phyloP scores from a whole-genome alignment of 2,113 vertebrate genomes.

The Euleptes europaea region DNA sequence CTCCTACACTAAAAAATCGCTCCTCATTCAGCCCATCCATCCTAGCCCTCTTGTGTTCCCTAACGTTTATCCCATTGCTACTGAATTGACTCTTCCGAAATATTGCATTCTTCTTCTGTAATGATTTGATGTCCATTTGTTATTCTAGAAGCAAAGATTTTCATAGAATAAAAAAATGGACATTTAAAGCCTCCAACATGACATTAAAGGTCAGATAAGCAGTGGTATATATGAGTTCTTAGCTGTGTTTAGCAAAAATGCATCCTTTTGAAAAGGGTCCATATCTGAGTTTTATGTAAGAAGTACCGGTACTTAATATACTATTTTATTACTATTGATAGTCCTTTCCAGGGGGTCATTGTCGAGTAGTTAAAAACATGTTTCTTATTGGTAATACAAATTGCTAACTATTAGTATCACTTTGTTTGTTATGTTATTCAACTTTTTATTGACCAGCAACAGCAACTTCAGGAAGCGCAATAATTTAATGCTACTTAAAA shows the following conservation, averaged over 20 bases:
- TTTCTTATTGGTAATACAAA: neutral
- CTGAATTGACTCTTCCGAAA: neutral
- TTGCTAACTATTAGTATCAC: neutral
- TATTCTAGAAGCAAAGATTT: neutral
- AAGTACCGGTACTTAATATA: neutral
- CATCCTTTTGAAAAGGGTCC: neutral
- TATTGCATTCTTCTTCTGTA: neutral
- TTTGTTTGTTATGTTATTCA: neutral
- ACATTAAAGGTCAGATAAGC: neutral
- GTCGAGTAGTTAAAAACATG: neutral
- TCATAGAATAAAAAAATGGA: neutral
- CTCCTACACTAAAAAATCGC: too few species aligned
- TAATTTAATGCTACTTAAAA: too few species aligned
- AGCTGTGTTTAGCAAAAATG: neutral
- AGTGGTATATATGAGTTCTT: neutral
- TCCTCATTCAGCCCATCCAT: neutral
- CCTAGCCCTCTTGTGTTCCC: neutral
- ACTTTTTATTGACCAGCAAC: neutral
- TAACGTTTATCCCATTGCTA: neutral
- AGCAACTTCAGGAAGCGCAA: neutral
- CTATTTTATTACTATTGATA: neutral
- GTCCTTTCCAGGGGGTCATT: neutral
- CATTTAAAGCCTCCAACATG: neutral
- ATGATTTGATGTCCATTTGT: neutral
- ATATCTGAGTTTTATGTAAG: neutral